These are phyloP conservation scores for Malacoraja senta DNA, from an alignment of 2,797 vertebrate species.

Conservation along the genomic window DNA sequence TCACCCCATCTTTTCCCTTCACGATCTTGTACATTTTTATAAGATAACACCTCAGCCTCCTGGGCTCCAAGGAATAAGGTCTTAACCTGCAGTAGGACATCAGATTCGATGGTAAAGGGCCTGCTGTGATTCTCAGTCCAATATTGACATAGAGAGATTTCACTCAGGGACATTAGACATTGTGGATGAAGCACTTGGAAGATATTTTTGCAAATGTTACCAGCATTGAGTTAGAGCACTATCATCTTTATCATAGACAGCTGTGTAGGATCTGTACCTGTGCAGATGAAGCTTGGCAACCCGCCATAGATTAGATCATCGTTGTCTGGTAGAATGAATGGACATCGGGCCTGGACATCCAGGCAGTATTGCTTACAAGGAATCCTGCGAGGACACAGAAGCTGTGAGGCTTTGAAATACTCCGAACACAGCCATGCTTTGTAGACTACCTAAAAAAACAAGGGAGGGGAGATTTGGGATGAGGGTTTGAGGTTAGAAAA, in stretches of 20 bases:
- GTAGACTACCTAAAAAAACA: constrained; percentile 65
- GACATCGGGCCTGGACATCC: constrained; percentile 77
- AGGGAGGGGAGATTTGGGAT: constrained; percentile 40
- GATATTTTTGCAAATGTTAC: neutral
- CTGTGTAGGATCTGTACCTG: constrained; percentile 55
- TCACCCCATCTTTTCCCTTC: no score
- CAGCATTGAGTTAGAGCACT: neutral
- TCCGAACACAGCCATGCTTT: constrained; percentile 80
- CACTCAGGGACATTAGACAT: neutral
- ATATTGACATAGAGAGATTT: neutral
- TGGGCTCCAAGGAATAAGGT: no score
- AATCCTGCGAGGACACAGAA: constrained; percentile 70
- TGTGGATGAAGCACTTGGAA: neutral
- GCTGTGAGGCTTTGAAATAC: constrained; percentile 76
- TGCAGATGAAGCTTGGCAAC: constrained; percentile 78
- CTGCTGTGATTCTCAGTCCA: neutral
- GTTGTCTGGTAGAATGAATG: constrained; percentile 77
- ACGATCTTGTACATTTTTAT: no score
- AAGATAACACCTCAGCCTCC: no score
- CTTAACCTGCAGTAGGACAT: no score
- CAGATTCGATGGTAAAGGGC: neutral
- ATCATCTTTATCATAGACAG: neutral
- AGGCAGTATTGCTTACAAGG: constrained; percentile 79
- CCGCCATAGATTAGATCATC: constrained; percentile 76
- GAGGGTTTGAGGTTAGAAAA: constrained; percentile 27